Base-by-base conservation (phyloP, 2,888 invertebrate species). In the Pecten maximus region DNA sequence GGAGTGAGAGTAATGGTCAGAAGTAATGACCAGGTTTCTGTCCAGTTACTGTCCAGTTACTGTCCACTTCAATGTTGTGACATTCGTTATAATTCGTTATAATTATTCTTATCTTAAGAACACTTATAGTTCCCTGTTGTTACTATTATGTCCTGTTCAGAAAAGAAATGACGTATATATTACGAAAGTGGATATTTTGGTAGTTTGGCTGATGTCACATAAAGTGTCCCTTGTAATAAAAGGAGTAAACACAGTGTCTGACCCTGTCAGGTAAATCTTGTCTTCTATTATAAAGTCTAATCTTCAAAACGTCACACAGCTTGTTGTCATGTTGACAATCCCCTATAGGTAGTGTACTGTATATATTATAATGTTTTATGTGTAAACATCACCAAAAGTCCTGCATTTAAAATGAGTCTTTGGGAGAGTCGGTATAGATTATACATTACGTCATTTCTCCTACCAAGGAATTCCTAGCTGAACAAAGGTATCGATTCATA, bases 331-430 rank as follows among this genome's bases (percentile, higher is more conserved):
- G 6, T 16, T 74, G 74, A 74, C 74, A 74, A 28, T 74, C 35
- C 74, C 28, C 6, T 35, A 35, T 35, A 35, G 74, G 10, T 35
- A 35, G 12, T 35, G 8, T 44, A 6, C 44, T 12, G 74, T 74
- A 74, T 74, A 74, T 35, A 74, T 74, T 74, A 74, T 74, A 74
- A 74, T 74, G 35, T 74, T 74, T 74, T 28, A 74, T 74, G 74
- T 1, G 74, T 74, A 74, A 74, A 74, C 35, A 74, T 74, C 35
- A 35, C 74, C 74, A 74, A 74, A 74, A 4, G 35, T 74, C 74
- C 74, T 74, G 74, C 74, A 74, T 74, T 74, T 74, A 74, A 74
- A 74, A 74, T 74, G 74, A 74, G 74, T 74, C 28, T 28, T 74
- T 12, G 1, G 35, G 74, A 28, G 8, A 44, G 6, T 44, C 44